phyloP scores from a whole-genome alignment of 2,888 invertebrate genomes.

The Catocala fraxini region DNA sequence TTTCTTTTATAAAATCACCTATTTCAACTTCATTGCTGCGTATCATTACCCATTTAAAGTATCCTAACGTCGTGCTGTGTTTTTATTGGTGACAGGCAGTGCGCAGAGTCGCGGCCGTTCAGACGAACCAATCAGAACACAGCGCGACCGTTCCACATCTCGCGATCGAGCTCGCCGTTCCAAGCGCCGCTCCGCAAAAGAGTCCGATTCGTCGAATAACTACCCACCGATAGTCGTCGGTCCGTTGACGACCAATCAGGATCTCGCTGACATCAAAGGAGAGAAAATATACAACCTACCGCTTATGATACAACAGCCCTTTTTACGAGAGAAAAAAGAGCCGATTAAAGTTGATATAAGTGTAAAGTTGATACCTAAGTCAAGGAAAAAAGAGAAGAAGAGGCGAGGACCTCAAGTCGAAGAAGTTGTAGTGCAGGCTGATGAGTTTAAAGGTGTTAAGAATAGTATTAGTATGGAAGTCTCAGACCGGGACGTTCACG shows the following conservation, averaged over 20 bases:
- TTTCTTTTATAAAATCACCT: constrained; percentile 43
- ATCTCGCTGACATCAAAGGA: constrained; percentile 78
- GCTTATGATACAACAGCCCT: constrained; percentile 87
- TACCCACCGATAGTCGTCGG: constrained; percentile 81
- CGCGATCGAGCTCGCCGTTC: constrained; percentile 74
- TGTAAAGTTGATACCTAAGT: constrained; percentile 91
- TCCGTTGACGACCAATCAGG: constrained; percentile 84
- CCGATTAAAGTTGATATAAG: constrained; percentile 93
- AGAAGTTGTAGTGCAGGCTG: constrained; percentile 60
- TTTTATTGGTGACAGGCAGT: constrained; percentile 87
- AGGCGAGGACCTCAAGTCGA: constrained; percentile 69
- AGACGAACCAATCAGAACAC: constrained; percentile 88
- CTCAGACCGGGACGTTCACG: constrained; percentile 70
- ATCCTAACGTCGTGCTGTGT: constrained; percentile 87
- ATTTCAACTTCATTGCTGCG: constrained; percentile 44
- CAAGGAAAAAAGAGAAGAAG: constrained; percentile 79
- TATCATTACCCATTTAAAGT: constrained; percentile 80
- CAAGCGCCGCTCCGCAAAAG: constrained; percentile 85
- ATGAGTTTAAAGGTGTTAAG: constrained; percentile 71
- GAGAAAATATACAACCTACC: constrained; percentile 82
- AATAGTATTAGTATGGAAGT: constrained; percentile 83
- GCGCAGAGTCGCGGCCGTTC: constrained; percentile 86
- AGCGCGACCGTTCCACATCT: constrained; percentile 82
- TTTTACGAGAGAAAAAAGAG: constrained; percentile 89
- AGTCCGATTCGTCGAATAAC: constrained; percentile 88